Percentiles rank a stretch among this genome's conserved stretches.
Evolutionary conservation across 2,888 invertebrate genomes (phyloP).

Genomic region (Antheraea assamensis): DNA sequence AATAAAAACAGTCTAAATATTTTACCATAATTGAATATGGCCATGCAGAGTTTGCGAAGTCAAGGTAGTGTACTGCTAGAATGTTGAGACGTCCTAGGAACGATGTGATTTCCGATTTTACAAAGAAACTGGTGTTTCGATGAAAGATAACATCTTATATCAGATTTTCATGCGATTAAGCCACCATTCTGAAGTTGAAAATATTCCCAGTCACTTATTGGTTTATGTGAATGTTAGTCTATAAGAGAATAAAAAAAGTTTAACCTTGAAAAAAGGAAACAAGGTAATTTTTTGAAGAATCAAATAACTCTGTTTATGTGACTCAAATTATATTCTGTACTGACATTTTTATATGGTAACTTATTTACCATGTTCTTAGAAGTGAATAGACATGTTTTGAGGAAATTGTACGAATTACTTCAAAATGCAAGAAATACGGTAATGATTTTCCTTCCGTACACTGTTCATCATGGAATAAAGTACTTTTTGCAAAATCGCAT

Average conservation of each 20-base stretch:
- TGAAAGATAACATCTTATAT: no score
- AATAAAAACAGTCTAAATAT: no score
- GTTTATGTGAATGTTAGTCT: not conserved
- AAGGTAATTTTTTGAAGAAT: not conserved
- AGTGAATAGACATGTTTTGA: not conserved
- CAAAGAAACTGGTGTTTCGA: no score
- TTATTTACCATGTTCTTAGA: not conserved
- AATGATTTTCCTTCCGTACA: not conserved
- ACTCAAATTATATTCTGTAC: not conserved
- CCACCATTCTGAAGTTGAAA: no score
- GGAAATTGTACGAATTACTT: slow-evolving; percentile 1
- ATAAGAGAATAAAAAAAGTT: not conserved
- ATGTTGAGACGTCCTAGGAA: no score
- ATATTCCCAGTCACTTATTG: no score
- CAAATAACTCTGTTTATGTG: not conserved
- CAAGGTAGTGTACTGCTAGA: no score
- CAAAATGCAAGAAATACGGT: not conserved
- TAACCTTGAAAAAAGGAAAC: not conserved
- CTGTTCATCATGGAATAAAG: not conserved
- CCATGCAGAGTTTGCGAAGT: no score
- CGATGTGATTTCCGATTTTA: no score
- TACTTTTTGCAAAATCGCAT: not conserved
- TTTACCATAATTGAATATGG: no score
- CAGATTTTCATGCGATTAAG: no score
- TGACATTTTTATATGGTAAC: not conserved